phyloP scores from a whole-genome alignment of 1,140 invertebrate genomes.

The Lamellibrachia luymesi region DNA sequence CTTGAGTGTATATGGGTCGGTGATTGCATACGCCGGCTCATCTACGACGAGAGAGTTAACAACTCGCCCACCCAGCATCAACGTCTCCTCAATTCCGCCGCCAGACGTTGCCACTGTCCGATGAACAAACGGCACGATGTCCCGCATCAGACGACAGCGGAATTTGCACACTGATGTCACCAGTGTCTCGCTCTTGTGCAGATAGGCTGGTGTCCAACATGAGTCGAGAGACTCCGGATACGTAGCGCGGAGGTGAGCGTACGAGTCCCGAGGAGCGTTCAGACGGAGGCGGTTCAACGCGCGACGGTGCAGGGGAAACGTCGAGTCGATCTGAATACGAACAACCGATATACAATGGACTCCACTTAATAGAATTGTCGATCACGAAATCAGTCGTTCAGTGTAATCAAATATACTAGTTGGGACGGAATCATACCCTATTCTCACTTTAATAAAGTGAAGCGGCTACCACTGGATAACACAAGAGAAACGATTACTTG shows the following conservation, averaged over 20 bases:
- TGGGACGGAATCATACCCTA: no score
- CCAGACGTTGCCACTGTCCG: background rate
- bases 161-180: background rate
- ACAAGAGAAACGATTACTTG: no score
- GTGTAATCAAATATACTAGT: no score
- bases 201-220: background rate
- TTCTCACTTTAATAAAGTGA: no score
- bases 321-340: slow-evolving; percentile 19
- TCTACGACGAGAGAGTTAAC: background rate
- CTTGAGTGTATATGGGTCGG: slow-evolving; percentile 10
- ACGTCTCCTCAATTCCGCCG: background rate
- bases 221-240: background rate
- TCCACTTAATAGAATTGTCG: no score
- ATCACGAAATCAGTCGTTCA: no score
- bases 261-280: background rate
- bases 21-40: slow-evolving; percentile 12
- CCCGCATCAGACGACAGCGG: background rate
- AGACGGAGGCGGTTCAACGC: background rate
- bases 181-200: background rate
- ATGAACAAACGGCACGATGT: background rate
- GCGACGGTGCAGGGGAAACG: slow-evolving; percentile 10
- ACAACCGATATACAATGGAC: slow-evolving; percentile 12
- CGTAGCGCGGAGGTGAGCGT: background rate
- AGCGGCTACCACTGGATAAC: no score
- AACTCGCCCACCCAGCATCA: background rate